Base-by-base conservation (phyloP, 2,888 invertebrate species). In the Trachelus stipa region DNA sequence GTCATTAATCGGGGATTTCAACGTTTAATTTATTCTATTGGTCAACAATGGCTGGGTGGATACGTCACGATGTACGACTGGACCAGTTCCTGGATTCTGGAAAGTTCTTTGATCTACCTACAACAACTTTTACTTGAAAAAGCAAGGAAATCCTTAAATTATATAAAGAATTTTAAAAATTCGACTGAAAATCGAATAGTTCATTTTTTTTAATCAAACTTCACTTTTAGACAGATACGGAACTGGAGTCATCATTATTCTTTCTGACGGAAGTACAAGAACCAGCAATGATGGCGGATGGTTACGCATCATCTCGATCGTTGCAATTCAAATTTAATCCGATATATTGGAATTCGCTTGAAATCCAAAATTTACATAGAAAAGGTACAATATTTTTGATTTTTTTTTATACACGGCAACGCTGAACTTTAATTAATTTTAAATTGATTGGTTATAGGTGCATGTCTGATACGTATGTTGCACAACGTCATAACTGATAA, bases 41-140 rank as follows among this genome's bases (percentile, higher is more conserved):
- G 93, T 3, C 92, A 93, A 84, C 93, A 93, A 84, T 92, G 92
- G 92, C 90, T 92, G 73, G 92, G 92, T 12, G 91, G 91, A n/a
- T 81, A 88, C n/a, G 88, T 90, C 71, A 88, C 87, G 75, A 86
- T 85, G 74, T 85, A 86, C 34, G 90, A 90, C 84, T 90, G 89
- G 86, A 88, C 87, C 12, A 89, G 91, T 78, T 83, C 86, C 34
- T 92, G 92, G 92, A 85, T 91, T 31, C 84, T 90, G 75, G 91
- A 92, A 83, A 93, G 94, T 12, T 93, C 93, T 75, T 92, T 93
- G 40, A 88, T 91, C 37, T 93, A 92, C 85, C 90, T 94, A 33
- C 92, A 93, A 82, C 92, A 93, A 81, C 83, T 88, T 3, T 76
- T 90, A 6, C 75, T 85, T 9, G 75, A 83, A 77, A 84, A 92